phyloP scores from a whole-genome alignment of 2,113 vertebrate genomes.

The Burhinus oedicnemus region DNA sequence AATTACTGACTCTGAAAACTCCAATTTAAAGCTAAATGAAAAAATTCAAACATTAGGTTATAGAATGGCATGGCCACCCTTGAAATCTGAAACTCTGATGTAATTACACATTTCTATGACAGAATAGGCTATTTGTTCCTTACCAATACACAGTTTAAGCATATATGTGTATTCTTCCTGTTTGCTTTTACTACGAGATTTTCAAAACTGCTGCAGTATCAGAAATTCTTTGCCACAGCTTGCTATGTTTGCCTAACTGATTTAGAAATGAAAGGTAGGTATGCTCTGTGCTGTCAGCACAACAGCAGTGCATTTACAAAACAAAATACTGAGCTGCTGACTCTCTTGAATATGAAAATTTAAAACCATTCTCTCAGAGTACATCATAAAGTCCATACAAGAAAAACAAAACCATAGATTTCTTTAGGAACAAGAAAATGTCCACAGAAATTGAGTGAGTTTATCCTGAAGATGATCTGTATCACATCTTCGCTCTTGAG shows the following conservation, averaged over 20 bases:
- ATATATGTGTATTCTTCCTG: background rate
- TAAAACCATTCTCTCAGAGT: background rate
- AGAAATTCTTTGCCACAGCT: background rate
- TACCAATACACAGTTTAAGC: background rate
- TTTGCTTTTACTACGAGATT: background rate
- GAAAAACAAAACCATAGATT: background rate
- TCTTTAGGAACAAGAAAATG: background rate
- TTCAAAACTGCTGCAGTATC: background rate
- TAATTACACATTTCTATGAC: background rate
- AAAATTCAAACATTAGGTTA: background rate
- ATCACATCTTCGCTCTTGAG: background rate
- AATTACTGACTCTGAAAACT: background rate
- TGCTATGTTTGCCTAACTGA: background rate
- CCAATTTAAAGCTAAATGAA: background rate
- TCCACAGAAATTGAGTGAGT: background rate
- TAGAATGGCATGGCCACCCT: background rate
- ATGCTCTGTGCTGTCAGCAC: background rate
- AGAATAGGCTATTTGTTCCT: background rate
- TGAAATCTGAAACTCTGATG: background rate
- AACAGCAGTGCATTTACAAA: background rate
- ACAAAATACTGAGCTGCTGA: background rate
- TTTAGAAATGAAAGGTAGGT: background rate
- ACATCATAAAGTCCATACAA: background rate
- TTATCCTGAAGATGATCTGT: background rate
- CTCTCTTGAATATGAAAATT: background rate